A percentile compares a stretch with the other conserved stretches of the same genome.
These are phyloP conservation scores for Zoanthus solanderi DNA, from an alignment of 92 coral and sea anemone species.

Conservation along the genomic window DNA sequence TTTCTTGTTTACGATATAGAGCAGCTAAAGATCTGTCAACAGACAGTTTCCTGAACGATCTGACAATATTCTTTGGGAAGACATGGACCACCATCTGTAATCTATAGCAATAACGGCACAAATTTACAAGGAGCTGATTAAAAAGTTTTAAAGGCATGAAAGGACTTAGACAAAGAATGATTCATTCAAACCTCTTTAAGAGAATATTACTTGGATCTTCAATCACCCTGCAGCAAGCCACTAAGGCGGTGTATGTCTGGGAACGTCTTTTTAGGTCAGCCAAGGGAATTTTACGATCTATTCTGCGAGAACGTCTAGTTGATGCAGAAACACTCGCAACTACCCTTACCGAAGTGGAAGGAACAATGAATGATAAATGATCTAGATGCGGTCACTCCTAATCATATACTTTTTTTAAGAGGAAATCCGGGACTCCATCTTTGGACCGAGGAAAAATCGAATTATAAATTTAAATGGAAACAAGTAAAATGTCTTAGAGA, in stretches of 20 bases:
- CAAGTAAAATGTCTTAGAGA: constrained; percentile 62
- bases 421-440: constrained; percentile 44
- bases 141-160: constrained; percentile 64
- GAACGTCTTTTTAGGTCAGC: constrained; percentile 69
- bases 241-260: constrained; percentile 66
- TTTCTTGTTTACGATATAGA: constrained; percentile 68
- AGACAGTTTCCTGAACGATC: constrained; percentile 71
- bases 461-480: constrained; percentile 70
- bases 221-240: constrained; percentile 78
- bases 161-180: constrained; percentile 66
- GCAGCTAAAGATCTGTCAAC: constrained; percentile 67
- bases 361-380: constrained; percentile 59
- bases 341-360: constrained; percentile 66
- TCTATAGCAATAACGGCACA: constrained; percentile 78
- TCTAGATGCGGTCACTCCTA: constrained; percentile 65
- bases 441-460: constrained; percentile 30
- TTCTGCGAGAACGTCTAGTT: constrained; percentile 66
- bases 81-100: constrained; percentile 71
- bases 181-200: constrained; percentile 37
- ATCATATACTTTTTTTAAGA: constrained; percentile 53
- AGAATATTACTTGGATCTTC: constrained; percentile 56
- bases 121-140: constrained; percentile 68
- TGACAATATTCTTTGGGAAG: constrained; percentile 62
- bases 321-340: constrained; percentile 64
- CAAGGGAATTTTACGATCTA: constrained; percentile 56